These are phyloP conservation scores for Phataginus tetradactyla DNA, from an alignment of 2,797 vertebrate species.

Conservation along the genomic window DNA sequence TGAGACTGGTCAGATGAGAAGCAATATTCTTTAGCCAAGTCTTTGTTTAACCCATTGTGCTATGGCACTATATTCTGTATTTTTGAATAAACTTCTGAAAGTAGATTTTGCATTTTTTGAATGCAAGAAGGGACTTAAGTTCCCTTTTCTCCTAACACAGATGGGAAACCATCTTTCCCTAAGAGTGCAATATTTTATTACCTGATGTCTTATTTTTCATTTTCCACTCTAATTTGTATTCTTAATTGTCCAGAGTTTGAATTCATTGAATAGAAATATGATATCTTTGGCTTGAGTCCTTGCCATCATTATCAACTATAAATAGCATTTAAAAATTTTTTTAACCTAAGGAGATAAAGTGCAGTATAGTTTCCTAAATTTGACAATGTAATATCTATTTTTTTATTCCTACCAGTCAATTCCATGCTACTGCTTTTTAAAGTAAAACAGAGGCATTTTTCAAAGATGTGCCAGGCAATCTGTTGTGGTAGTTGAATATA, in stretches of 20 bases:
- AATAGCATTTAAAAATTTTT: conserved; percentile 60
- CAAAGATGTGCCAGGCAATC: conserved; percentile 85
- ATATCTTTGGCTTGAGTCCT: conserved; percentile 60
- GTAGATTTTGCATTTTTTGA: conserved; percentile 44
- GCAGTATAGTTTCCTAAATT: conserved; percentile 61
- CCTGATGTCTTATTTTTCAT: conserved; percentile 50
- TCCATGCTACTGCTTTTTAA: conserved; percentile 82
- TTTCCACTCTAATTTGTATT: conserved; percentile 32
- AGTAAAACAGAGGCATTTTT: conserved; percentile 85
- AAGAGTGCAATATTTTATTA: not conserved
- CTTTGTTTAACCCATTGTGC: conserved; percentile 31
- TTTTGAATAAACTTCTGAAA: conserved; percentile 44
- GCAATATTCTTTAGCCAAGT: conserved; percentile 52
- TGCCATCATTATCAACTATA: conserved; percentile 20
- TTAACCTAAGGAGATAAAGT: conserved; percentile 66
- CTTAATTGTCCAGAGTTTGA: conserved; percentile 60
- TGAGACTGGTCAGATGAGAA: conserved; percentile 58
- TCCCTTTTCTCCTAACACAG: conserved; percentile 18
- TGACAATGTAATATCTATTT: conserved; percentile 70
- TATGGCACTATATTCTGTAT: not conserved
- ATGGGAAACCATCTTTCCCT: conserved; percentile 18
- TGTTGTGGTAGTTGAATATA: conserved; percentile 84
- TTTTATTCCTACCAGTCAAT: conserved; percentile 78
- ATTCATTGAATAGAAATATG: conserved; percentile 54
- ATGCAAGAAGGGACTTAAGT: not conserved